Conservation (phyloP, 2,113 vertebrate genomes). For the Pomatostomus ruficeps region DNA sequence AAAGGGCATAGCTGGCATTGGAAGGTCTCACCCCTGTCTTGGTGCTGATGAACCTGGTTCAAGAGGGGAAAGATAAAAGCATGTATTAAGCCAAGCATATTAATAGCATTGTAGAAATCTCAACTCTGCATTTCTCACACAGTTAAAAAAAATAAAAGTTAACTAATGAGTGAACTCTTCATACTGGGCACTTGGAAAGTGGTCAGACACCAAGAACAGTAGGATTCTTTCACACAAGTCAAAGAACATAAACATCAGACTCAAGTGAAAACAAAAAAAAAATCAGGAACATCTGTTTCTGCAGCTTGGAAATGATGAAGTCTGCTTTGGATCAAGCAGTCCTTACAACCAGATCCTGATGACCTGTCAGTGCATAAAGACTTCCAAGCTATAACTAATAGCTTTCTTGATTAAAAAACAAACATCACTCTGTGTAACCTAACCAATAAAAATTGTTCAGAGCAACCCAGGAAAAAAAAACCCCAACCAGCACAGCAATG, state of each 20-base stretch:
- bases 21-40: constrained; percentile 98
- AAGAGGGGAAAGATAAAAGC: constrained; percentile 24
- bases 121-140: neutral
- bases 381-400: neutral
- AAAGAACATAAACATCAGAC: neutral
- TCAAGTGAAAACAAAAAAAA: neutral
- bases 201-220: neutral
- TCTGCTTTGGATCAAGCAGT: neutral
- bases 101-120: neutral
- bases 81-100: neutral
- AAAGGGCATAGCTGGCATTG: constrained; percentile 98
- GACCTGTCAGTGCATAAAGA: neutral
- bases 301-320: neutral
- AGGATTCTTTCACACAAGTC: neutral
- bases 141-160: neutral
- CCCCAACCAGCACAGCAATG: neutral
- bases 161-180: neutral
- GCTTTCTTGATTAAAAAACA: neutral
- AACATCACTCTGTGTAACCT: neutral
- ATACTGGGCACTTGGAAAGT: neutral
- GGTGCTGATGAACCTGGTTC: constrained; percentile 95
- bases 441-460: neutral
- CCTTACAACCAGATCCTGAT: neutral
- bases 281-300: neutral
- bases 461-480: neutral